Base-by-base conservation (phyloP, 2,113 vertebrate genomes). In the Pyxicephalus adspersus region DNA sequence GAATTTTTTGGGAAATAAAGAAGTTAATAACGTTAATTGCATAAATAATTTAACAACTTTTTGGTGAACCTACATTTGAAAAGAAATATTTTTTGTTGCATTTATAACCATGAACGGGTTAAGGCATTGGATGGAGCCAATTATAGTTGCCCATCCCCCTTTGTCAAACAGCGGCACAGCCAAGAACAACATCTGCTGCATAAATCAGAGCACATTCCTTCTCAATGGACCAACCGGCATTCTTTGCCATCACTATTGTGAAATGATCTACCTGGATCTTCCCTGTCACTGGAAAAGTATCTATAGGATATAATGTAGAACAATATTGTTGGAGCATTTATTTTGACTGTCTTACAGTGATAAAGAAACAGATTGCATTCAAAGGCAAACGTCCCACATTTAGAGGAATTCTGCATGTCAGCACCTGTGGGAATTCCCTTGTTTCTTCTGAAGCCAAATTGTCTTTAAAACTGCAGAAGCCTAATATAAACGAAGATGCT, bases 121-220 rank as follows among this genome's bases (percentile, higher is more conserved):
- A 80, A 72, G 38, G 16, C 26, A 63, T 52, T 50, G 66, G n/a
- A 80, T 80, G 67, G 26, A 64, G 78, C 67, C 78, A 80, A 80
- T 80, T 80, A 72, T 80, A 80, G 20, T 34, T 70, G 60, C 54
- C 77, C 77, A 38, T 70, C 67, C 78, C 78, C 57, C 57, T 80
- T 80, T 51, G 57, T 80, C 55, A 71, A 80, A 80, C 66, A 72
- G 34, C 57, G 7, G 45, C 78, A 54, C 50, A 72, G 67, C 78
- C 78, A 80, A 72, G 67, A 80, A 64, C 67, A 80, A 80, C 67
- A 80, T 80, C 77, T 80, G 77, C 55, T 61, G 77, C 28, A 61
- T 80, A 80, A 80, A 80, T 80, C 78, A 80, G 57, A 80, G 78
- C 28, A 13, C 67, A 80, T 80, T 80, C 78, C 50, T 80, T 80